phyloP scores from a whole-genome alignment of 1,140 invertebrate species.

The Sminthurides bifidus region DNA sequence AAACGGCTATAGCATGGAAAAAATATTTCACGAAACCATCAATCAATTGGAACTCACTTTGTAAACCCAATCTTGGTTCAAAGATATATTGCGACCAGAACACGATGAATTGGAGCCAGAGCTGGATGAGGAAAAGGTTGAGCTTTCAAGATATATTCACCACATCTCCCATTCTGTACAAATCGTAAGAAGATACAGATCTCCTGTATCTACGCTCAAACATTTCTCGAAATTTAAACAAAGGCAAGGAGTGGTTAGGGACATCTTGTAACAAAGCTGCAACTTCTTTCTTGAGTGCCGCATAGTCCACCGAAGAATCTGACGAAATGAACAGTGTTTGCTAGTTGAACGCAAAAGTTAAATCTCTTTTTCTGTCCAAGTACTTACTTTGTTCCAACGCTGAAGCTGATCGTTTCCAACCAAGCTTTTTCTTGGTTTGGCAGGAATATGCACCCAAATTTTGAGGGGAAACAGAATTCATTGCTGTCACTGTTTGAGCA shows the following conservation, averaged over 20 bases:
- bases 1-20: background rate
- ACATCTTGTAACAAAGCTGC: conserved; percentile 51
- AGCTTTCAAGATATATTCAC: conserved; percentile 53
- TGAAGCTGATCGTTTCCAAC: background rate
- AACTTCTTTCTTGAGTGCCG: conserved; percentile 36
- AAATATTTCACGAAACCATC: background rate
- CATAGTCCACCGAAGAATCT: conserved; percentile 6
- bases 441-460: no score
- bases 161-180: conserved; percentile 66
- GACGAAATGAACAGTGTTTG: no score
- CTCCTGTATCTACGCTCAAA: conserved; percentile 70
- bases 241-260: conserved; percentile 58
- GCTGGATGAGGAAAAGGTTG: conserved; percentile 4
- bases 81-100: conserved; percentile 16
- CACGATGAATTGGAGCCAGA: background rate
- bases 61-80: conserved; percentile 10
- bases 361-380: no score
- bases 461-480: no score
- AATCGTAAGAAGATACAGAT: conserved; percentile 62
- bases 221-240: conserved; percentile 75
- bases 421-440: conserved; percentile 1
- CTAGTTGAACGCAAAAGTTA: no score
- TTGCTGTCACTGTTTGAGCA: no score
- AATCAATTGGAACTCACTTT: conserved; percentile 9
- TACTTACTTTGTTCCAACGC: conserved; percentile 1